A percentile compares a stretch with the other conserved stretches of the same genome.
These are phyloP conservation scores for Gallinago paraguaiae DNA, from an alignment of 2,113 vertebrate genomes.

Conservation along the genomic window DNA sequence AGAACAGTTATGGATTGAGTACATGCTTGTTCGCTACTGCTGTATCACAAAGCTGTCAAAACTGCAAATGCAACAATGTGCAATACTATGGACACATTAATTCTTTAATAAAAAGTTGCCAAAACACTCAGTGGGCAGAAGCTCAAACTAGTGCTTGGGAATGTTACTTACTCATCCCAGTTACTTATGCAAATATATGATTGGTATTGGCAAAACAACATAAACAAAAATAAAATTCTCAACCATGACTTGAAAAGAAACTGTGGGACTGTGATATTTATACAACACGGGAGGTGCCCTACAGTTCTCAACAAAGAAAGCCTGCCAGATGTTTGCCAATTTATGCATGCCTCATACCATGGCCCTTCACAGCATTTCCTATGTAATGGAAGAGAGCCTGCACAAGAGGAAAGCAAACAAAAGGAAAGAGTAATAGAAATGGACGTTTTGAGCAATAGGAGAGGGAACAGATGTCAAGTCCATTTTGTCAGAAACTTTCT, in stretches of 20 bases:
- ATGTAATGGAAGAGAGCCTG: background rate
- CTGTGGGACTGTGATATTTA: background rate
- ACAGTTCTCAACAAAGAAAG: background rate
- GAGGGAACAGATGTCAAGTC: slow-evolving; percentile 31
- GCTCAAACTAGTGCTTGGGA: background rate
- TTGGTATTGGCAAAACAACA: background rate
- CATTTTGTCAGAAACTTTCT: slow-evolving; percentile 35
- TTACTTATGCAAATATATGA: background rate
- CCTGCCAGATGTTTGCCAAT: background rate
- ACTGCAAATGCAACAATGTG: background rate
- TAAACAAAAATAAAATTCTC: background rate
- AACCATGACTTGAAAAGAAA: background rate
- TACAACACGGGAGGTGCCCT: background rate
- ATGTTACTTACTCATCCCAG: background rate
- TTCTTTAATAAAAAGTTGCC: background rate
- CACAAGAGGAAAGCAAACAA: background rate
- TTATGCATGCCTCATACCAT: background rate
- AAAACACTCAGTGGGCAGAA: background rate
- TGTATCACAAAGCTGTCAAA: background rate
- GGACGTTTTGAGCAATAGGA: background rate
- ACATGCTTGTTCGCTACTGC: background rate
- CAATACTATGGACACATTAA: background rate
- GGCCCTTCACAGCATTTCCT: background rate
- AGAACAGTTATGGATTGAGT: background rate
- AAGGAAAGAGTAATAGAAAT: slow-evolving; percentile 39